phyloP scores from a whole-genome alignment of 2,113 vertebrate species.

The Antechinus flavipes region DNA sequence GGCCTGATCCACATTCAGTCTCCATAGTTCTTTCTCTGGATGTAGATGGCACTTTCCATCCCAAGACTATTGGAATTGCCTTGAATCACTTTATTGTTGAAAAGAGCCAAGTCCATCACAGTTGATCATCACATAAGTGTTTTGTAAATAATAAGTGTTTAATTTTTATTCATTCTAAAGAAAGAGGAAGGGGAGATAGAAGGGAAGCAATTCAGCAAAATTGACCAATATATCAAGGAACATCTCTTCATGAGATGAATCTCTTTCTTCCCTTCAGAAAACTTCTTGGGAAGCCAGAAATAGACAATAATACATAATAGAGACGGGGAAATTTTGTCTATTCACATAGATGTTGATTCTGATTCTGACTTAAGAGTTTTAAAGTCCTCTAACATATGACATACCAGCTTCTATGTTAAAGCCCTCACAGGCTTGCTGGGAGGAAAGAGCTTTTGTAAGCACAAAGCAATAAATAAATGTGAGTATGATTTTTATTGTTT shows the following conservation, averaged over 20 bases:
- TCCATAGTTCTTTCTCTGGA: no score
- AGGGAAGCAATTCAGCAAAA: neutral
- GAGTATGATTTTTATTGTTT: neutral
- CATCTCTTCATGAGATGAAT: neutral
- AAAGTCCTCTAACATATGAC: neutral
- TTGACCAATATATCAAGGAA: neutral
- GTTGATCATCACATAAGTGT: no score
- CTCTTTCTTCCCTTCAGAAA: neutral
- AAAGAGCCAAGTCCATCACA: no score
- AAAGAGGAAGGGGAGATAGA: neutral
- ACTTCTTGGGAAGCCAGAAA: neutral
- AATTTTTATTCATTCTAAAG: neutral
- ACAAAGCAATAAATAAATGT: neutral
- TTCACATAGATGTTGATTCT: neutral
- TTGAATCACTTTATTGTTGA: no score
- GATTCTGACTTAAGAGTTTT: neutral
- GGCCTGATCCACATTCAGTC: no score
- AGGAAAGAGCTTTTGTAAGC: neutral
- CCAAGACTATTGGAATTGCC: no score
- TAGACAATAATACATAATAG: neutral
- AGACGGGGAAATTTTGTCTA: neutral
- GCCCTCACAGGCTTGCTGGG: neutral
- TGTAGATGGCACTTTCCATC: no score
- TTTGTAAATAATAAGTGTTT: neutral
- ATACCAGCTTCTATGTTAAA: neutral